Evolutionary conservation across 2,797 vertebrate species (phyloP).

Genomic region (Oreochromis grahami): DNA sequence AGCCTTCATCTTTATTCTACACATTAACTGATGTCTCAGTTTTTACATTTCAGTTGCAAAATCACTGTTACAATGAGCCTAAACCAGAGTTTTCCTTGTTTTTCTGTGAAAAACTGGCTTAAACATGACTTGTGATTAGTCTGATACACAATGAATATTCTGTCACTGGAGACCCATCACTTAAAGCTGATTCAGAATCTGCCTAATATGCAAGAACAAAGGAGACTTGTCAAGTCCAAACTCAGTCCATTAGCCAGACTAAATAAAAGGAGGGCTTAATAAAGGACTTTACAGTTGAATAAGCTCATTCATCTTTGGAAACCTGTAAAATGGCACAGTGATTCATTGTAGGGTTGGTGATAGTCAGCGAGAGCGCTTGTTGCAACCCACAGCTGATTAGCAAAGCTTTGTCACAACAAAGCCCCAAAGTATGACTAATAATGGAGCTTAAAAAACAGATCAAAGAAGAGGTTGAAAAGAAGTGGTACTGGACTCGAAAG

Average conservation of each 20-base stretch:
- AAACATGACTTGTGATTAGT: background rate
- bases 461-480: background rate
- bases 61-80: background rate
- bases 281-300: constrained; percentile 24
- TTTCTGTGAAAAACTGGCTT: background rate
- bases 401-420: constrained; percentile 52
- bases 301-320: constrained; percentile 21
- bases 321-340: constrained; percentile 32
- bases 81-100: background rate
- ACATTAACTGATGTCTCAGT: background rate
- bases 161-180: background rate
- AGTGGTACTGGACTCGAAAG: background rate
- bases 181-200: background rate
- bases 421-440: constrained; percentile 29
- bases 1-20: background rate
- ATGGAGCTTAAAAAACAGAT: constrained; percentile 27
- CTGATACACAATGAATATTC: background rate
- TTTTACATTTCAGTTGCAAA: background rate
- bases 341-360: constrained; percentile 43
- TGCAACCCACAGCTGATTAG: constrained; percentile 53
- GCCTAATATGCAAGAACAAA: constrained; percentile 15
- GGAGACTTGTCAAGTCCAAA: constrained; percentile 3
- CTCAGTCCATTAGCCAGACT: constrained; percentile 21
- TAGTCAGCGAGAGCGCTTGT: constrained; percentile 38
- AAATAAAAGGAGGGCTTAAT: constrained; percentile 16